A percentile compares a stretch with the other conserved stretches of the same genome.
Conservation (phyloP, 2,113 vertebrate species). For the Asarcornis scutulata region DNA sequence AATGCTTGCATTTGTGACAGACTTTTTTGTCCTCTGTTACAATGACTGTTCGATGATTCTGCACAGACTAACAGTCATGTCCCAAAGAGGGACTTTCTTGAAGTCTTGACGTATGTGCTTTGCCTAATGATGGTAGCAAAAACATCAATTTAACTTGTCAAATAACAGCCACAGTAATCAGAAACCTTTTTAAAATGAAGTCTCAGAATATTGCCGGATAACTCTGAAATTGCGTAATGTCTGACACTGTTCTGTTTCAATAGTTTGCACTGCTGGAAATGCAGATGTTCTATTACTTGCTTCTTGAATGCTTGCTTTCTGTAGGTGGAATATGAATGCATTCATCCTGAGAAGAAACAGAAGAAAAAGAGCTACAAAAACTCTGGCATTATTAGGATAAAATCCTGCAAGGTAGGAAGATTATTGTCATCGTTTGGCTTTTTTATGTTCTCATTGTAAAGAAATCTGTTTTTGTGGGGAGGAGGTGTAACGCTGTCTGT, state of each 20-base stretch:
- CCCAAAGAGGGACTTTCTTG: background rate
- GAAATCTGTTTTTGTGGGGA: background rate
- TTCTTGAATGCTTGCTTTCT: slow-evolving; percentile 17
- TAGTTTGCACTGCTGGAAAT: background rate
- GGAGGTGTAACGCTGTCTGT: background rate
- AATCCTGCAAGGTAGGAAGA: slow-evolving; percentile 84
- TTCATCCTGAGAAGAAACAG: slow-evolving; percentile 91
- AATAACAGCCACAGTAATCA: background rate
- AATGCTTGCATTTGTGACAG: background rate
- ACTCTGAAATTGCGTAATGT: background rate
- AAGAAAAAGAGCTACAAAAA: slow-evolving; percentile 96
- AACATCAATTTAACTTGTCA: accelerated
- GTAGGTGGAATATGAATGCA: slow-evolving; percentile 89
- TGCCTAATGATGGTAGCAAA: background rate
- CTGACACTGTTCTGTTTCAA: background rate
- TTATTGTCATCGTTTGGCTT: background rate
- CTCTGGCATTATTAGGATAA: slow-evolving; percentile 87
- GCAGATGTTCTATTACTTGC: background rate
- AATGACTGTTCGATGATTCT: background rate
- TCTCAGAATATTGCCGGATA: background rate
- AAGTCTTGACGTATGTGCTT: background rate
- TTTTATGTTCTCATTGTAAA: background rate
- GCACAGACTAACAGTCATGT: background rate
- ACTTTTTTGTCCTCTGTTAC: background rate
- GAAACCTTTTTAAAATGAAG: background rate